A percentile compares a stretch with the other conserved stretches of the same genome.
Conservation (phyloP, 1,140 invertebrate species). For the Heliconius himera region DNA sequence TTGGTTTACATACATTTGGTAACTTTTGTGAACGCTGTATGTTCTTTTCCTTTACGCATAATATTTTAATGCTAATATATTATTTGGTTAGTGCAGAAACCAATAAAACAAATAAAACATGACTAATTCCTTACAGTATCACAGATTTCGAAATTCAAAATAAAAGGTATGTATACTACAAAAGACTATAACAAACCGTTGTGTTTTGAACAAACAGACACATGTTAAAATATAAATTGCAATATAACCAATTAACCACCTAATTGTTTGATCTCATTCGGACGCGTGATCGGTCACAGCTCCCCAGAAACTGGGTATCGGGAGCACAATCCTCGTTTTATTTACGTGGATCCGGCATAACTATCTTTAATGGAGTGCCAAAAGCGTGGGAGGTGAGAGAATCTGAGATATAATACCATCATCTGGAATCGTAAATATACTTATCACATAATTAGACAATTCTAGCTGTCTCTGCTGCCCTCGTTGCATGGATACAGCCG, state of each 20-base stretch:
- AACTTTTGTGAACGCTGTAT: not conserved
- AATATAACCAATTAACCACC: not conserved
- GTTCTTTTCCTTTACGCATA: not conserved
- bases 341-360: conserved; percentile 67
- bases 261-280: conserved; percentile 20
- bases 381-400: conserved; percentile 66
- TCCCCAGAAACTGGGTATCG: conserved; percentile 71
- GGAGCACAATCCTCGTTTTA: conserved; percentile 72
- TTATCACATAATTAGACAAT: conserved; percentile 40
- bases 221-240: not conserved
- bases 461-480: not conserved
- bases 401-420: conserved; percentile 45
- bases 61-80: not conserved
- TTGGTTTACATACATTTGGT: conserved; percentile 7
- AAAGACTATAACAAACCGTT: too few relatives aligned
- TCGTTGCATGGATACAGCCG: not conserved
- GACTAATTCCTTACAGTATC: not conserved
- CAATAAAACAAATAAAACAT: not conserved
- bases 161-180: too few relatives aligned
- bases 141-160: too few relatives aligned
- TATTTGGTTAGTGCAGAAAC: not conserved
- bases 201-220: not conserved
- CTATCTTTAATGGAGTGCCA: conserved; percentile 64
- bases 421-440: conserved; percentile 50
- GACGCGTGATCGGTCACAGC: conserved; percentile 41